Evolutionary conservation across 2,113 vertebrate species (phyloP).

Genomic region (Ceratotherium simum): DNA sequence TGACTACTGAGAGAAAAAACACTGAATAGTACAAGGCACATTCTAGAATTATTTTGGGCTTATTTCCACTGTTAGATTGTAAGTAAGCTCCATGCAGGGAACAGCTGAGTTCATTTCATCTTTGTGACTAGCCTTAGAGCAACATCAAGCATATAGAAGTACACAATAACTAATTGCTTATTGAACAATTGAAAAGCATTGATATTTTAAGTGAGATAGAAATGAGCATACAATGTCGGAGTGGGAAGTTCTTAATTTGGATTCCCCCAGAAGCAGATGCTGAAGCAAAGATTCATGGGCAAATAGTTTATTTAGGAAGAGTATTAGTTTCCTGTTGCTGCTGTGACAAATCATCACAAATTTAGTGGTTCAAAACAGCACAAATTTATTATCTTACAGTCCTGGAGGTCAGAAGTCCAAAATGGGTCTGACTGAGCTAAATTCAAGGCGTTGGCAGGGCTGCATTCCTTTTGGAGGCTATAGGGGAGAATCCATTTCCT

Average conservation of each 20-base stretch:
- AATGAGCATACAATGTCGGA: background rate
- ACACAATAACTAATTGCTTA: background rate
- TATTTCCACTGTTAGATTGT: background rate
- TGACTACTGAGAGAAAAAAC: background rate
- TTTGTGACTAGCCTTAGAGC: background rate
- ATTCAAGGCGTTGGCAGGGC: background rate
- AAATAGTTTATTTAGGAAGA: constrained; percentile 9
- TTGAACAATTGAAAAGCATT: background rate
- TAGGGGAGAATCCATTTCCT: background rate
- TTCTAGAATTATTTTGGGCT: background rate
- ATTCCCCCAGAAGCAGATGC: background rate
- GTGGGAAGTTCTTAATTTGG: constrained; percentile 21
- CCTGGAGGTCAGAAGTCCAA: background rate
- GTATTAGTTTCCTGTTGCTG: background rate
- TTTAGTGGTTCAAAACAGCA: background rate
- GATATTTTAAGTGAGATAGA: constrained; percentile 24
- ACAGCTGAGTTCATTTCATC: background rate
- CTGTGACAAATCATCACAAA: background rate
- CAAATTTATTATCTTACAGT: background rate
- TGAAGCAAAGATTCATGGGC: background rate
- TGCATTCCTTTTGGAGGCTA: background rate
- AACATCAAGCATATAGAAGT: background rate
- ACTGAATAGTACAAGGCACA: background rate
- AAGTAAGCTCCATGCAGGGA: background rate
- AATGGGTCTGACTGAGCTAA: background rate